These are phyloP conservation scores for Asbolus verrucosus DNA, from an alignment of 1,140 invertebrate species.

Conservation along the genomic window DNA sequence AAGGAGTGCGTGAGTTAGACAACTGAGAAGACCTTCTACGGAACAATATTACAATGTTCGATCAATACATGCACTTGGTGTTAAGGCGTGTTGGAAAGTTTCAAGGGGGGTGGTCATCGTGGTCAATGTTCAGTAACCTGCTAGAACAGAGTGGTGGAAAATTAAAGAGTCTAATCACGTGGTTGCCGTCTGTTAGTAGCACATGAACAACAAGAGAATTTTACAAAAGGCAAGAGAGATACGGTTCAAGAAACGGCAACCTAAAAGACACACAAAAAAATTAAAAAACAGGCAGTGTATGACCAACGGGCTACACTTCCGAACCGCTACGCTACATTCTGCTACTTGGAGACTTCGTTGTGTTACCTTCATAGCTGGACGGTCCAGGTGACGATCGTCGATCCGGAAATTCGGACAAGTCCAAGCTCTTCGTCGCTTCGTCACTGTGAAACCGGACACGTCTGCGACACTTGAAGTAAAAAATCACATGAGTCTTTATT, in stretches of 20 bases:
- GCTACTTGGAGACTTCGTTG: constrained; percentile 46
- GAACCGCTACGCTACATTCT: constrained; percentile 54
- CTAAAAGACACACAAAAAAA: constrained; percentile 42
- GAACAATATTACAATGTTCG: constrained; percentile 18
- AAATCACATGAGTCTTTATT: constrained; percentile 52
- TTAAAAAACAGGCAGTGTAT: constrained; percentile 48
- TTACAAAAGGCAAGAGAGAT: constrained; percentile 15
- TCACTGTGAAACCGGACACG: constrained; percentile 16
- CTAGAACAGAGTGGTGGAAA: constrained; percentile 16
- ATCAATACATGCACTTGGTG: constrained; percentile 33
- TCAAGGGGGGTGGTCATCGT: constrained; percentile 1
- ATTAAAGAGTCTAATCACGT: constrained; percentile 13
- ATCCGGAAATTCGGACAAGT: background rate
- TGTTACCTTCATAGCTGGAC: constrained; percentile 49
- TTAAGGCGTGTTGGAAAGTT: constrained; percentile 29
- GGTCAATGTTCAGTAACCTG: constrained; percentile 22
- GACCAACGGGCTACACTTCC: constrained; percentile 40
- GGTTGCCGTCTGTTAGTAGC: constrained; percentile 37
- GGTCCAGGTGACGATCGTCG: background rate
- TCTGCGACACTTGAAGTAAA: constrained; percentile 58
- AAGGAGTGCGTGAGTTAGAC: constrained; percentile 24
- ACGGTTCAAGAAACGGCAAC: constrained; percentile 19
- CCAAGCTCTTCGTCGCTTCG: background rate
- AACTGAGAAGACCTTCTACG: constrained; percentile 4
- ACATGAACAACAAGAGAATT: constrained; percentile 14